phyloP scores from a whole-genome alignment of 2,888 invertebrate species.

The Stenotaenia linearis region DNA sequence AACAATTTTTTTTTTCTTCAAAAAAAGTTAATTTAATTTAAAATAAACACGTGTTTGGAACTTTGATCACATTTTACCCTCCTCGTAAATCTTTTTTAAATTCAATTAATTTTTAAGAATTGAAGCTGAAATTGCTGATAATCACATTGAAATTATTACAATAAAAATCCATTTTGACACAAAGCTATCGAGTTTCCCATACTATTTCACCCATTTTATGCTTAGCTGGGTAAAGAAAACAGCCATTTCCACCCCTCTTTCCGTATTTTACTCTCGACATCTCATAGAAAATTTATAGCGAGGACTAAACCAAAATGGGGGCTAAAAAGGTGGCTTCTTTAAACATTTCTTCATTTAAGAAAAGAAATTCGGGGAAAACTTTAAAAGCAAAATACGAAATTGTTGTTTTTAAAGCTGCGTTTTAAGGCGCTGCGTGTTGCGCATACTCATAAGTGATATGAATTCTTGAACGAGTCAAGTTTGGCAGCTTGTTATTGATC shows the following conservation, averaged over 20 bases:
- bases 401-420: no score
- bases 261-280: not conserved
- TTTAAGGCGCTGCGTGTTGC: no score
- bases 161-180: not conserved
- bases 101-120: no score
- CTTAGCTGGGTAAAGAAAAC: conserved; percentile 10
- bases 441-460: not conserved
- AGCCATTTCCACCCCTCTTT: not conserved
- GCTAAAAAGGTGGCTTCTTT: not conserved
- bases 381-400: no score
- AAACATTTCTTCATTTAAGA: not conserved
- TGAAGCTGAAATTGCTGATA: no score
- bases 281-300: conserved; percentile 5
- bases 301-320: not conserved
- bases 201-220: not conserved
- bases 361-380: no score
- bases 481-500: not conserved
- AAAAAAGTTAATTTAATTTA: not conserved
- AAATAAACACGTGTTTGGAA: not conserved
- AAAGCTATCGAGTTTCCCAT: not conserved
- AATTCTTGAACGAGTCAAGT: not conserved
- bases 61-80: not conserved
- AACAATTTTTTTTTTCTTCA: not conserved
- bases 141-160: no score
- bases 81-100: no score